phyloP scores from a whole-genome alignment of 92 coral and sea anemone genomes.

The Ricordea florida region DNA sequence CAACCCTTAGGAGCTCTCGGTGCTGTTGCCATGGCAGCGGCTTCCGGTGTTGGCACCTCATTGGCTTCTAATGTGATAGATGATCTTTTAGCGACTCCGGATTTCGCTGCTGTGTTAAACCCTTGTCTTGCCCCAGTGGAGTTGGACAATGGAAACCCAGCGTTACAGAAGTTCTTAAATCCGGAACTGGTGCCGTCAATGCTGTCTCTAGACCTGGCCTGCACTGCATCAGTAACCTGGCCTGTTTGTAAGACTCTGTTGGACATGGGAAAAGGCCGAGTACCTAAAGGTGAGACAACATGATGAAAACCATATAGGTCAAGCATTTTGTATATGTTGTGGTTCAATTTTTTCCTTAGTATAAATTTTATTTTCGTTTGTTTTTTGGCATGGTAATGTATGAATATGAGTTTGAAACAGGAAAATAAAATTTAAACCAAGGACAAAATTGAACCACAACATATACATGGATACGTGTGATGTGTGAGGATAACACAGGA shows the following conservation, averaged over 20 bases:
- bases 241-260: conserved; percentile 72
- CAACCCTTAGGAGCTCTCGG: conserved; percentile 71
- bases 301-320: not conserved
- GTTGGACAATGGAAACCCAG: conserved; percentile 57
- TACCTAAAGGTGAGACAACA: conserved; percentile 51
- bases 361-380: no score
- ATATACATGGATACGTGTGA: no score
- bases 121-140: conserved; percentile 49
- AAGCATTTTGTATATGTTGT: no score
- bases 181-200: conserved; percentile 83
- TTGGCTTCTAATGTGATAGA: conserved; percentile 73
- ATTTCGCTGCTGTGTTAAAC: conserved; percentile 48
- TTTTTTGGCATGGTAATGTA: no score
- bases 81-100: conserved; percentile 75
- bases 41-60: conserved; percentile 83
- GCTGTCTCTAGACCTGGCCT: conserved; percentile 88
- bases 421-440: no score
- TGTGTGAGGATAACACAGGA: no score
- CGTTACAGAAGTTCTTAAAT: conserved; percentile 56
- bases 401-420: no score
- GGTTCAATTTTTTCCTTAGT: no score
- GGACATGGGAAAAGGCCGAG: conserved; percentile 81
- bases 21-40: conserved; percentile 99
- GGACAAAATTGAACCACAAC: no score
- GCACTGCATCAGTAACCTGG: conserved; percentile 72